These are phyloP conservation scores for Zoanthus solanderi DNA, from an alignment of 92 coral and sea anemone species.

Conservation along the genomic window DNA sequence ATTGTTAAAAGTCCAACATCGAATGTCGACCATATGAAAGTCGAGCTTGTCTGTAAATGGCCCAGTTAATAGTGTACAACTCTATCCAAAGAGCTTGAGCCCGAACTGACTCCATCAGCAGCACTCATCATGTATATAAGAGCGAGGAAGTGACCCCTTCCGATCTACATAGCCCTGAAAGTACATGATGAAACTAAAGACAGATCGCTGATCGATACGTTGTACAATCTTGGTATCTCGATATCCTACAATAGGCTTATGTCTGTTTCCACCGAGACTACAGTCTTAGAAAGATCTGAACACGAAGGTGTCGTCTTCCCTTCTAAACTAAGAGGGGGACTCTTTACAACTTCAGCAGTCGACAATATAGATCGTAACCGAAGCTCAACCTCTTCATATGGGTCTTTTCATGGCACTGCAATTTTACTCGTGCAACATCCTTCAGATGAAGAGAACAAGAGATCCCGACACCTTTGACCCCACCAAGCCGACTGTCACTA, in stretches of 20 bases:
- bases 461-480: too few relatives aligned
- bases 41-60: conserved; percentile 73
- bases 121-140: conserved; percentile 42
- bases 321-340: conserved; percentile 16
- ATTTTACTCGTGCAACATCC: too few relatives aligned
- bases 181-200: conserved; percentile 35
- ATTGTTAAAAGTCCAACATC: conserved; percentile 55
- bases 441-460: too few relatives aligned
- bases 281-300: not conserved
- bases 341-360: conserved; percentile 67
- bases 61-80: conserved; percentile 73
- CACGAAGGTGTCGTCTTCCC: not conserved
- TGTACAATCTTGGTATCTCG: conserved; percentile 28
- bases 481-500: too few relatives aligned
- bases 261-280: conserved; percentile 3
- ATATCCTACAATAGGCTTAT: conserved; percentile 44
- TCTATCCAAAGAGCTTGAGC: conserved; percentile 11
- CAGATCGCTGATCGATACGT: conserved; percentile 7
- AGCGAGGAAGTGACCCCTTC: conserved; percentile 57
- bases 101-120: conserved; percentile 21
- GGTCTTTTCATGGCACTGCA: too few relatives aligned
- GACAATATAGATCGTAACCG: conserved; percentile 63
- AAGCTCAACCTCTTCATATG: conserved; percentile 41
- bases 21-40: conserved; percentile 43
- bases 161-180: conserved; percentile 51